Percentiles rank a stretch among this genome's conserved stretches.
Evolutionary conservation across 2,113 vertebrate species (phyloP).

Genomic region (Equus przewalskii): DNA sequence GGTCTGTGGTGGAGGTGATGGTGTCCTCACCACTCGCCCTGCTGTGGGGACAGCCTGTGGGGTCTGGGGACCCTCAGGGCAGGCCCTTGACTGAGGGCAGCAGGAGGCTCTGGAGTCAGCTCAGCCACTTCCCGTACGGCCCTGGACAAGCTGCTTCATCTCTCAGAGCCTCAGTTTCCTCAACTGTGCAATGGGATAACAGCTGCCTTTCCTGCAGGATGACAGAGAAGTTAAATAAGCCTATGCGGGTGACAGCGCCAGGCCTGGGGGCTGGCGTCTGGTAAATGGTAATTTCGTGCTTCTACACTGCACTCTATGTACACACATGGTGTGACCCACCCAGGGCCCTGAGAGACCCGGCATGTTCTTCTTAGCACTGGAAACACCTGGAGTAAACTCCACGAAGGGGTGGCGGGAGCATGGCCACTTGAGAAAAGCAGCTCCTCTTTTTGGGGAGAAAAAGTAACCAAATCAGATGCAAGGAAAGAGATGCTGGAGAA

Average conservation of each 20-base stretch:
- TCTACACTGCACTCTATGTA: background rate
- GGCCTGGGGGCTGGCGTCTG: background rate
- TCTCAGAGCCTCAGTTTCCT: background rate
- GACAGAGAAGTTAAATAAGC: background rate
- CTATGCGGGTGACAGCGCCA: accelerated
- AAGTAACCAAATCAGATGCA: background rate
- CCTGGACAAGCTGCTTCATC: background rate
- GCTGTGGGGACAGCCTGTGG: background rate
- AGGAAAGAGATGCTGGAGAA: background rate
- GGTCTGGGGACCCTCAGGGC: background rate
- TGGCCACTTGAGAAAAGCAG: background rate
- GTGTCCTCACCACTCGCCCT: background rate
- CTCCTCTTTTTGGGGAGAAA: background rate
- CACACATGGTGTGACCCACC: background rate
- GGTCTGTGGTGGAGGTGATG: background rate
- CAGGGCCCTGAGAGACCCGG: background rate
- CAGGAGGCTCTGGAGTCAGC: background rate
- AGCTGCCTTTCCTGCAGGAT: background rate
- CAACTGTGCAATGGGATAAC: background rate
- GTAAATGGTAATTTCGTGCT: background rate
- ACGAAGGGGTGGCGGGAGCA: background rate
- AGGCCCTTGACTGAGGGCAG: background rate
- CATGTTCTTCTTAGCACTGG: background rate
- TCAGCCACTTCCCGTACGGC: background rate
- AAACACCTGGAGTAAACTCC: background rate